Evolutionary conservation across 2,797 vertebrate species (phyloP), one percentile per base, ranked within the genome.

Genomic region (Hippoglossus hippoglossus): DNA sequence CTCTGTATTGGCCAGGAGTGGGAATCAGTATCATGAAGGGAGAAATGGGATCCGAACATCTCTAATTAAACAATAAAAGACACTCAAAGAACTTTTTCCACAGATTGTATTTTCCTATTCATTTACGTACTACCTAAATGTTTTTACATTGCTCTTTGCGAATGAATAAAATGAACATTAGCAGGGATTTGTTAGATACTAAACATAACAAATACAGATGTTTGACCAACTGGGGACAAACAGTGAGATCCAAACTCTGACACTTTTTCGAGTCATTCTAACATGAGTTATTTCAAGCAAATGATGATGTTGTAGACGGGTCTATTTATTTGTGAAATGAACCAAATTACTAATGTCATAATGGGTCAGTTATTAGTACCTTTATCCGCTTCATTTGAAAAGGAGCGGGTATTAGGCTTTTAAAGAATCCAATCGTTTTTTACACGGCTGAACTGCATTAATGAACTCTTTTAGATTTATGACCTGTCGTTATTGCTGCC

Each of bases 341-440:
- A 59, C 28, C 6, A 50, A 66, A 58, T 57, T 4, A 18, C 2
- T 18, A 7, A 1, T 22, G 22, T 59, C 2, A 59, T 39, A 36
- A n/a, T 34, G 25, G 22, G 24, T 54, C 5, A 64, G 44, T 53
- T 46, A 34, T 52, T 5, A 49, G 36, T 11, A 44, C 41, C 4
- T 54, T 39, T 34, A 51, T 19, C 21, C 6, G 22, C 12, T 68
- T 57, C 28, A 75, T 65, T 61, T 61, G 5, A 53, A 53, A 41
- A 46, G 21, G 49, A 60, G 63, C 10, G 60, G 44, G 58, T 52
- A 51, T 60, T 34, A 28, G 59, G n/a, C 25, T 44, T 44, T 24
- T 39, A 25, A 59, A 31, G 6, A 41, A 67, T n/a, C 56, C 8
- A 60, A 25, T 12, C 13, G 15, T 41, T 46, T 70, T 70, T 71